These are phyloP conservation scores for Cynoglossus semilaevis DNA, from an alignment of 2,113 vertebrate species.

Conservation along the genomic window DNA sequence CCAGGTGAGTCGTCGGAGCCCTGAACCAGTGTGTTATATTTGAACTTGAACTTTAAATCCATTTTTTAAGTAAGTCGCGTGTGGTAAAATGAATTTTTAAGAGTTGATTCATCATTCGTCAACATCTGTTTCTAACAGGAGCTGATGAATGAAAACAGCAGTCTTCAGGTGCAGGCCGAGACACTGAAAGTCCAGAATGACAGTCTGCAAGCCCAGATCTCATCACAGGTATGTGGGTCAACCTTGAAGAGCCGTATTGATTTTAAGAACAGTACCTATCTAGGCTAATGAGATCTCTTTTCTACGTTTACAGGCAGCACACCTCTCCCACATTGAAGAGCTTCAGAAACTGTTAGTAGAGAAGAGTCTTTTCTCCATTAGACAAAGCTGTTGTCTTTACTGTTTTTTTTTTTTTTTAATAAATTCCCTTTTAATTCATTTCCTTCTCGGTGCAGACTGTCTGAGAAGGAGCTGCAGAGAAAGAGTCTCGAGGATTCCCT, in stretches of 20 bases:
- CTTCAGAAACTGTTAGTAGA: constrained; percentile 96
- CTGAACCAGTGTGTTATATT: neutral
- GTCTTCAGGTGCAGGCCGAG: constrained; percentile 86
- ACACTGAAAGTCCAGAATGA: constrained; percentile 87
- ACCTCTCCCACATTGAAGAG: constrained; percentile 90
- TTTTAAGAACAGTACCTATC: neutral
- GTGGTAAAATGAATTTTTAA: neutral
- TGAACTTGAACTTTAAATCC: too few relatives aligned
- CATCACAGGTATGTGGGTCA: constrained; percentile 81
- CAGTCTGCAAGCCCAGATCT: constrained; percentile 87
- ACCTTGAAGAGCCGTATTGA: constrained; percentile 8
- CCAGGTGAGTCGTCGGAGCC: constrained; percentile 61
- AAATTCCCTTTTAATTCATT: neutral
- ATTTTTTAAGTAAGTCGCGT: too few relatives aligned
- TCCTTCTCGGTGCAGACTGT: constrained; percentile 55
- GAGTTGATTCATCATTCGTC: neutral
- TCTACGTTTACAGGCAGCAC: constrained; percentile 59
- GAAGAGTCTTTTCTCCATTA: neutral
- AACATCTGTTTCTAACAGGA: constrained; percentile 76
- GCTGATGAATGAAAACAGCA: constrained; percentile 89
- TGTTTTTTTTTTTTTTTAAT: neutral
- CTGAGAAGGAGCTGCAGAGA: constrained; percentile 78
- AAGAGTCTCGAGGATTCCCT: constrained; percentile 80
- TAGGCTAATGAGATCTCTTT: constrained; percentile 36
- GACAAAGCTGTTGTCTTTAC: neutral